These are phyloP conservation scores for Chlorops oryzae DNA, from an alignment of 1,140 invertebrate species.

Conservation along the genomic window DNA sequence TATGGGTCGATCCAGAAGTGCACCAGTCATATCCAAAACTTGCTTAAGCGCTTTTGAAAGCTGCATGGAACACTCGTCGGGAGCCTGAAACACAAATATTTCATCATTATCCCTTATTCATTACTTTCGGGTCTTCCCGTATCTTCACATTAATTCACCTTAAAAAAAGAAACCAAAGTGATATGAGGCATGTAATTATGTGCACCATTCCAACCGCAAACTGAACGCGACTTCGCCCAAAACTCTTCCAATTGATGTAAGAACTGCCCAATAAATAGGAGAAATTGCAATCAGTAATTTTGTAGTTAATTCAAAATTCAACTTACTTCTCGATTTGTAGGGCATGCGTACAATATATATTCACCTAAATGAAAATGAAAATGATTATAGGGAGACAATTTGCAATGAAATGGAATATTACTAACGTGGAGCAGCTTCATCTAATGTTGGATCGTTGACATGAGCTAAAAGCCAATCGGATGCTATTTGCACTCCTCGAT, in stretches of 20 bases:
- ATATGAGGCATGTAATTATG: conserved; percentile 86
- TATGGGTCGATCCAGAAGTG: conserved; percentile 56
- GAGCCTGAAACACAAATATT: conserved; percentile 55
- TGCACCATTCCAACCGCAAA: conserved; percentile 79
- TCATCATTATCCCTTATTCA: too few species aligned
- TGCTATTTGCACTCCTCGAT: conserved; percentile 76
- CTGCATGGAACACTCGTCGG: conserved; percentile 63
- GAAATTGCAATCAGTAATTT: too few species aligned
- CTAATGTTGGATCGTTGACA: conserved; percentile 73
- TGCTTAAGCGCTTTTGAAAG: conserved; percentile 61
- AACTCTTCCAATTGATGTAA: conserved; percentile 64
- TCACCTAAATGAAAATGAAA: too few species aligned
- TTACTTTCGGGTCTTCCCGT: conserved; percentile 8
- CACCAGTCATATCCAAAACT: conserved; percentile 61
- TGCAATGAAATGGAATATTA: too few species aligned
- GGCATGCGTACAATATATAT: conserved; percentile 80
- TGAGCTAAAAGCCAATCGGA: conserved; percentile 86
- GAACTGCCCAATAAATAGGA: too few species aligned
- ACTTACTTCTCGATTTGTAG: too few species aligned
- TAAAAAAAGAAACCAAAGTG: conserved; percentile 82
- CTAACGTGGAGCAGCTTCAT: conserved; percentile 65
- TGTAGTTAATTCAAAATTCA: too few species aligned
- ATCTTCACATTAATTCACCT: conserved; percentile 55
- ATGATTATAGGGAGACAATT: too few species aligned
- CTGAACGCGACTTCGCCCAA: conserved; percentile 69